A percentile compares a stretch with the other conserved stretches of the same genome.
phyloP scores from a whole-genome alignment of 2,113 vertebrate genomes.

The Urocolius indicus region DNA sequence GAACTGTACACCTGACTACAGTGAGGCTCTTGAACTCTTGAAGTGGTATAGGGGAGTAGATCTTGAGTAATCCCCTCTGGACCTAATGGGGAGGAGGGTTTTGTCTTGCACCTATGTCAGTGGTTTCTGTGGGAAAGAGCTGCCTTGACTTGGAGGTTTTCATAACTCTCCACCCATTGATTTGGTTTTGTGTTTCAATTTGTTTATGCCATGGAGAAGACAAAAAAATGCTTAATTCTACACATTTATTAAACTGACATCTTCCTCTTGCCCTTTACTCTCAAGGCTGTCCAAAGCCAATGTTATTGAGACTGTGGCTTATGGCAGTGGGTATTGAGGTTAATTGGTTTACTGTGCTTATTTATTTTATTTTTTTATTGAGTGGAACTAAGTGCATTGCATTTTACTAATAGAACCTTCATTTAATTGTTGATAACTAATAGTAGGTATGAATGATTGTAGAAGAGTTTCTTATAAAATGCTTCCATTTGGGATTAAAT shows the following conservation, averaged over 20 bases:
- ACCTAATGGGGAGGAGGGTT: neutral
- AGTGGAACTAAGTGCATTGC: neutral
- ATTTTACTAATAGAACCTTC: neutral
- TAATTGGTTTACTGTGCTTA: neutral
- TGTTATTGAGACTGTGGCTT: neutral
- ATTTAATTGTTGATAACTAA: slow-evolving; percentile 32
- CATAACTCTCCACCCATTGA: neutral
- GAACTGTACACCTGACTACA: neutral
- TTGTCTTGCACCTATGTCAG: neutral
- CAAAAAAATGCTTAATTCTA: neutral
- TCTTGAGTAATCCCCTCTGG: neutral
- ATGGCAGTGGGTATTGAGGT: neutral
- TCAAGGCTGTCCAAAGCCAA: neutral
- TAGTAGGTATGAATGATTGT: neutral
- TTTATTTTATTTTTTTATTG: slow-evolving; percentile 22
- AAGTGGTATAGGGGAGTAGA: neutral
- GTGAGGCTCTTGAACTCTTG: neutral
- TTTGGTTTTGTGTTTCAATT: neutral
- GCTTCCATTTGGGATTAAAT: neutral
- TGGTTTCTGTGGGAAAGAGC: neutral
- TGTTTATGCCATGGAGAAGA: neutral
- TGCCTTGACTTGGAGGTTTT: neutral
- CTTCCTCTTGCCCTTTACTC: neutral
- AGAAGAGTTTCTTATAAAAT: neutral
- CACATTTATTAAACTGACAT: neutral